Percentiles rank a stretch among this genome's conserved stretches.
These are phyloP conservation scores for Gyrodactylus salaris DNA, from an alignment of 1,140 invertebrate species.

Conservation along the genomic window DNA sequence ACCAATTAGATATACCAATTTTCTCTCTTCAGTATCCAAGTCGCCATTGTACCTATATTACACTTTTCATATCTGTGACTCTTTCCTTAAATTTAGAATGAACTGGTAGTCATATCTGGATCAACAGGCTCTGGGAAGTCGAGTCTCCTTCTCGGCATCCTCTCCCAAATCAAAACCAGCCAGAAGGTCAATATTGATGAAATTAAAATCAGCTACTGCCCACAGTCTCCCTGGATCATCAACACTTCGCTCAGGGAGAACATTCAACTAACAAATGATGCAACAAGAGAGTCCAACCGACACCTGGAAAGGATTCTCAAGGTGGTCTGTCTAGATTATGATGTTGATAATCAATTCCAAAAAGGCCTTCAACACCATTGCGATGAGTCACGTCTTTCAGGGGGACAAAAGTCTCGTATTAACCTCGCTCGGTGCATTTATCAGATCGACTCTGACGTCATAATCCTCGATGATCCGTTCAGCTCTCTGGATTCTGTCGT, in stretches of 20 bases:
- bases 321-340: background rate
- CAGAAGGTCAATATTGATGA: background rate
- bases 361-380: background rate
- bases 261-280: too few relatives aligned
- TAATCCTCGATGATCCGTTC: background rate
- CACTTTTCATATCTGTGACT: background rate
- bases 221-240: background rate
- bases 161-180: background rate
- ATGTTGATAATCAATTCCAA: background rate
- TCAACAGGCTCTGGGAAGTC: background rate
- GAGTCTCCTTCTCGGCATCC: background rate
- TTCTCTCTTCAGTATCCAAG: too few relatives aligned
- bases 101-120: background rate
- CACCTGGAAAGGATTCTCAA: background rate
- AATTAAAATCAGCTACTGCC: background rate
- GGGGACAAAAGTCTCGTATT: background rate
- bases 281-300: too few relatives aligned
- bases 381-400: background rate
- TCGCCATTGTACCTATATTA: background rate
- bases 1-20: too few relatives aligned
- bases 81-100: background rate
- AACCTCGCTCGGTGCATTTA: background rate
- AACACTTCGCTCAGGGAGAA: background rate
- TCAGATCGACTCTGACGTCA: background rate
- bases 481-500: background rate